Evolutionary conservation across 1,140 invertebrate genomes (phyloP).

Genomic region (Aricia agestis): DNA sequence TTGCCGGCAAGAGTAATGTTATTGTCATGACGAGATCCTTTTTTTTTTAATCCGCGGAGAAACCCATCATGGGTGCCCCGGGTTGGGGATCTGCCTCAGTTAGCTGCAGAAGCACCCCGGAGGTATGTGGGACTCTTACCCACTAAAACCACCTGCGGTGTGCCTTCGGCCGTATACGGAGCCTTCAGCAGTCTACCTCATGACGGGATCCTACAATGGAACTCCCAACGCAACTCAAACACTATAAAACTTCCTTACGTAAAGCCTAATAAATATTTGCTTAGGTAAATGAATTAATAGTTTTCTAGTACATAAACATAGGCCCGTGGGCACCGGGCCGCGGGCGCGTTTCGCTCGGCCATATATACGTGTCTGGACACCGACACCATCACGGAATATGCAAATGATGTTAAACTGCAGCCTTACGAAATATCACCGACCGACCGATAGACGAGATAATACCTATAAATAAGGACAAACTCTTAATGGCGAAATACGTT

Average conservation of each 20-base stretch:
- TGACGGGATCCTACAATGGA: no score
- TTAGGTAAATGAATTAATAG: neutral
- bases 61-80: no score
- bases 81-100: no score
- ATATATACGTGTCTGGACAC: constrained; percentile 27
- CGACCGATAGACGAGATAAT: constrained; percentile 65
- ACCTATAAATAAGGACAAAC: constrained; percentile 68
- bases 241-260: neutral
- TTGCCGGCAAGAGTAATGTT: no score
- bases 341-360: neutral
- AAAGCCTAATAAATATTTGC: neutral
- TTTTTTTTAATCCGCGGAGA: no score
- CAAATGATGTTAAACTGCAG: constrained; percentile 64
- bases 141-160: no score
- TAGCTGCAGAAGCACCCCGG: no score
- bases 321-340: neutral
- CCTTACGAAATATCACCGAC: constrained; percentile 58
- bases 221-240: no score
- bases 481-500: constrained; percentile 67
- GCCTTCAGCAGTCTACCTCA: no score
- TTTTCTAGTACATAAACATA: neutral
- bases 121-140: no score
- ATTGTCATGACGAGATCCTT: no score
- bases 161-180: no score
- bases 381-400: constrained; percentile 66